Percentiles rank a stretch among this genome's conserved stretches.
Conservation (phyloP, 2,113 vertebrate species). For the Polyodon spathula region DNA sequence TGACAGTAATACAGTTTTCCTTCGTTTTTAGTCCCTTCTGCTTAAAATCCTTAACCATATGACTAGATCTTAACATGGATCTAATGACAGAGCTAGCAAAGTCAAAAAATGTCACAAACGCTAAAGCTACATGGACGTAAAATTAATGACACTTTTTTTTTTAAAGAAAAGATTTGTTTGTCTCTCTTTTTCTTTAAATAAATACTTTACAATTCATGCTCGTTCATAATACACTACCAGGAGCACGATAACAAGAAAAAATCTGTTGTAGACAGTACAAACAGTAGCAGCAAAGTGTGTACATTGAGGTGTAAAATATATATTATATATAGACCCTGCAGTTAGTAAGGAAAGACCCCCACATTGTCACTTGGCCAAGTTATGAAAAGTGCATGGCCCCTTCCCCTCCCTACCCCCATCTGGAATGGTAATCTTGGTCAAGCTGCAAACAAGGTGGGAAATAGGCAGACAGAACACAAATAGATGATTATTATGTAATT, state of each 20-base stretch:
- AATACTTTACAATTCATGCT: conserved; percentile 95
- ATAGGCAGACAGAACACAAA: not conserved
- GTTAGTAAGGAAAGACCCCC: conserved; percentile 61
- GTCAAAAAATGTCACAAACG: conserved; percentile 78
- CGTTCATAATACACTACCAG: conserved; percentile 83
- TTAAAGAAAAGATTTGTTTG: conserved; percentile 27
- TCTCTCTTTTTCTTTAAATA: conserved; percentile 77
- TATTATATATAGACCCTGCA: conserved; percentile 65
- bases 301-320: conserved; percentile 61
- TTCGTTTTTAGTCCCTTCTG: conserved; percentile 57
- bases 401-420: conserved; percentile 10
- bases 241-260: conserved; percentile 64
- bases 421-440: not conserved
- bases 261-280: conserved; percentile 76
- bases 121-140: conserved; percentile 84
- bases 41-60: conserved; percentile 70
- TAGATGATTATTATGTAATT: not conserved
- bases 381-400: conserved; percentile 55
- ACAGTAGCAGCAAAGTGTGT: conserved; percentile 88
- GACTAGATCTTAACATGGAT: conserved; percentile 66
- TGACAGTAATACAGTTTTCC: conserved; percentile 59
- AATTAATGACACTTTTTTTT: conserved; percentile 54
- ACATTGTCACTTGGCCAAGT: conserved; percentile 42
- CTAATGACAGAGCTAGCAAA: conserved; percentile 76
- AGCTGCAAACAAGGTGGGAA: not conserved